Evolutionary conservation across 2,113 vertebrate species (phyloP), one percentile per base, ranked within the genome.

Genomic region (Scartelaos histophorus): DNA sequence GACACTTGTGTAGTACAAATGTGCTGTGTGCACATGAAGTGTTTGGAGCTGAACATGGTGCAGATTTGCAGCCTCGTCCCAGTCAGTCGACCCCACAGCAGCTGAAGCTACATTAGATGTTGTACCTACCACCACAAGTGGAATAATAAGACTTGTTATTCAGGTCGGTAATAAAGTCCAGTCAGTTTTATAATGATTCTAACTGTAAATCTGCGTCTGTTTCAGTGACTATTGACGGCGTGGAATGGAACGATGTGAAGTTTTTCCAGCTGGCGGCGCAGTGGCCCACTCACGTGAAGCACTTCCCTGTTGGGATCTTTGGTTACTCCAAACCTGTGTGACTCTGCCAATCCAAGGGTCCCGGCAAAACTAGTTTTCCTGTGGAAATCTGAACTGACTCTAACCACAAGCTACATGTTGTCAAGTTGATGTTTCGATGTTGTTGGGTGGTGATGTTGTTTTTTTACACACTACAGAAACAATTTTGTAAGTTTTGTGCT

Each of bases 241-340:
- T 96, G 82, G 95, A 96, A 82, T 96, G 95, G 95, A 96, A 96
- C 0, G 95, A 96, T 19, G 95, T 96, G 68, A 96, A 96, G 93
- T 96, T 96, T 91, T 96, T 96, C 91, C 95, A 96, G 92, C 93
- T 96, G 75, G 95, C 95, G 25, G 95, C 95, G 13, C 95, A 96
- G 91, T 96, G 95, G 95, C 95, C 95, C 17, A 96, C 95, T 0
- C 95, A 96, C 0, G 95, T 96, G 86, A 96, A 96, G 87, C 94
- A 96, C 89, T 94, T 96, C 88, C 95, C 95, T 0, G 93, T 96
- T 82, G 95, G 95, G 64, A 94, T 96, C 86, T 96, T 96, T 0
- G 94, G 95, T 80, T 96, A 95, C 90, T 94, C 91, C 0, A 96
- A 96, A 83, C 92, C 87, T 0, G 83, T 86, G 88, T 96, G 89